phyloP scores from a whole-genome alignment of 1,140 invertebrate genomes.

The Lysiphlebus fabarum region DNA sequence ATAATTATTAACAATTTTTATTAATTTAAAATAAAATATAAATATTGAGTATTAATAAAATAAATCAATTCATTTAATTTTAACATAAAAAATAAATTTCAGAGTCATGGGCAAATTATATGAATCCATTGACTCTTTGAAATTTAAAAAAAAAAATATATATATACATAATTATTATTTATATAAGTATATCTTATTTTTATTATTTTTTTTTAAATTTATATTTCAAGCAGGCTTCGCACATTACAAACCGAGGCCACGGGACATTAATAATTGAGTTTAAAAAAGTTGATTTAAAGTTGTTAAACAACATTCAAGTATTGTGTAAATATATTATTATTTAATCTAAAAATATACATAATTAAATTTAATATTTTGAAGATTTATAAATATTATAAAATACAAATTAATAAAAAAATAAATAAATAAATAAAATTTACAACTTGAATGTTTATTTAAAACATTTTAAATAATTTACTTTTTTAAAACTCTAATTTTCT shows the following conservation, averaged over 20 bases:
- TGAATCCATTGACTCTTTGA: constrained; percentile 39
- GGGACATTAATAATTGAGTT: constrained; percentile 40
- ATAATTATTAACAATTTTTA: no score
- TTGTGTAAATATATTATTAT: no score
- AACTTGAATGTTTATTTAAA: not conserved
- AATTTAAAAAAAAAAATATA: constrained; percentile 14
- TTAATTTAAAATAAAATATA: constrained; percentile 20
- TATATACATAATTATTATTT: constrained; percentile 22
- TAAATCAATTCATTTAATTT: constrained; percentile 14
- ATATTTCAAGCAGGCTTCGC: constrained; percentile 51
- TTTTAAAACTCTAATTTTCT: no score
- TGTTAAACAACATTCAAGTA: no score
- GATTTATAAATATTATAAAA: no score
- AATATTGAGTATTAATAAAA: constrained; percentile 22
- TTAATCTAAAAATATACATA: no score
- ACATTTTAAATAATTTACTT: no score
- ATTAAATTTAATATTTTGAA: no score
- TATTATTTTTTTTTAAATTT: not conserved
- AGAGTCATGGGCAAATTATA: constrained; percentile 45
- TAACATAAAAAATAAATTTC: constrained; percentile 27
- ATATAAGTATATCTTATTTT: constrained; percentile 21
- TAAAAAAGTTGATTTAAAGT: constrained; percentile 20
- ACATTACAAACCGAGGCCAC: constrained; percentile 51
- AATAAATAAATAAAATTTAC: no score
- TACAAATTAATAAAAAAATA: no score